These are phyloP conservation scores for Hydractinia symbiolongicarpus DNA, from an alignment of 30 jellyfish, hydroid and myxozoan genomes.

Conservation along the genomic window DNA sequence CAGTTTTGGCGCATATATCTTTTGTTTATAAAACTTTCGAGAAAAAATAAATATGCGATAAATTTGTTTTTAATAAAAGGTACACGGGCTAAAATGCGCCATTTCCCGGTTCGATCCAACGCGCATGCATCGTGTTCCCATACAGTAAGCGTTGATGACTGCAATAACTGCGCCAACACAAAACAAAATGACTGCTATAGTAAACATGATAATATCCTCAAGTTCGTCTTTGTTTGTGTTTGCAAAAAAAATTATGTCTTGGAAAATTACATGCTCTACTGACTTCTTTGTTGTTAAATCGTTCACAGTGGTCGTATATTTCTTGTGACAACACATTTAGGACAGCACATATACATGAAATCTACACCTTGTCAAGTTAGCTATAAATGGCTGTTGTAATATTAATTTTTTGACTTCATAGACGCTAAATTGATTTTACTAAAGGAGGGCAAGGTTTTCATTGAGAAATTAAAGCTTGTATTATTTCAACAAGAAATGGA, in stretches of 20 bases:
- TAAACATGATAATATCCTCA: slow-evolving; percentile 51
- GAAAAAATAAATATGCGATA: too few species aligned
- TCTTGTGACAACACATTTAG: slow-evolving; percentile 1
- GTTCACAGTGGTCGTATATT: not conserved
- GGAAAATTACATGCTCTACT: not conserved
- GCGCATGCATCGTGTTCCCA: slow-evolving; percentile 81
- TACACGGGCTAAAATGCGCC: slow-evolving; percentile 97
- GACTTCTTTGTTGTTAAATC: not conserved
- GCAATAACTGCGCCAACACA: slow-evolving; percentile 78
- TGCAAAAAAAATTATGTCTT: not conserved
- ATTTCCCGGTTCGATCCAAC: slow-evolving; percentile 83
- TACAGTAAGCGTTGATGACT: slow-evolving; percentile 67
- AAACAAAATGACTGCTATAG: slow-evolving; percentile 68
- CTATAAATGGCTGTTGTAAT: too few species aligned
- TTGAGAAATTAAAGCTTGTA: too few species aligned
- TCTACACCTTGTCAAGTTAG: too few species aligned
- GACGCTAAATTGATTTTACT: too few species aligned
- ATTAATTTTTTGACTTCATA: too few species aligned
- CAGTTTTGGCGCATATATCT: too few species aligned
- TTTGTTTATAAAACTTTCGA: too few species aligned
- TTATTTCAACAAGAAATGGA: too few species aligned
- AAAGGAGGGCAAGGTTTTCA: too few species aligned
- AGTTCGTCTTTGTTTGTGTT: not conserved
- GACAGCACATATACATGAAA: not conserved
- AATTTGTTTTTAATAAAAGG: slow-evolving; percentile 47